Conservation (phyloP, 2,888 invertebrate genomes). For the Macrosiphum euphorbiae region DNA sequence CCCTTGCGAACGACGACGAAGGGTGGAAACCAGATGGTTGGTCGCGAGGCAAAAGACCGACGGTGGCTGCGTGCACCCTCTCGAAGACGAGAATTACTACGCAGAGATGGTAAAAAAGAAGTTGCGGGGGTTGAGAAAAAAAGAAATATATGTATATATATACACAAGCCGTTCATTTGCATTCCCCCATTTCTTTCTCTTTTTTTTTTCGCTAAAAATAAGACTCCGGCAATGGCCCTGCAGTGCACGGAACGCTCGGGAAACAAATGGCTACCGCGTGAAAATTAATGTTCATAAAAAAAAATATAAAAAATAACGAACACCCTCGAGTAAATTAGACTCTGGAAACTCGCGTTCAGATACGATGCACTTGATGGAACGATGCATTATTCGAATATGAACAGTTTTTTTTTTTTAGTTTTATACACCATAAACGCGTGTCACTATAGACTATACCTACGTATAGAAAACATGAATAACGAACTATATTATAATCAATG, state of each 20-base stretch:
- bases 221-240: conserved; percentile 37
- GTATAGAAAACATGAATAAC: not conserved
- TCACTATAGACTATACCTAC: not conserved
- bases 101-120: conserved; percentile 47
- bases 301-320: conserved; percentile 26
- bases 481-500: not conserved
- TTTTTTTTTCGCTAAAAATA: conserved; percentile 56
- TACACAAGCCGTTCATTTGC: conserved; percentile 48
- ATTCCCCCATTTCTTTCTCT: conserved; percentile 50
- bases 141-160: conserved; percentile 16
- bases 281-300: conserved; percentile 47
- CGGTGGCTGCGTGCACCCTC: conserved; percentile 27
- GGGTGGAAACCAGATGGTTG: conserved; percentile 61
- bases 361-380: not conserved
- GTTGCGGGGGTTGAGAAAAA: conserved; percentile 60
- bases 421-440: not conserved
- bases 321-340: conserved; percentile 36
- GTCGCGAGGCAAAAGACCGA: conserved; percentile 38
- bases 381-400: conserved; percentile 1
- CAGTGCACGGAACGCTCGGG: not conserved
- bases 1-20: conserved; percentile 12
- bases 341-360: conserved; percentile 5
- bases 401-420: not conserved
- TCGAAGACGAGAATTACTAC: conserved; percentile 56
- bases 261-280: conserved; percentile 59